Base-by-base conservation (phyloP, 2,797 vertebrate species). In the Dermochelys coriacea region DNA sequence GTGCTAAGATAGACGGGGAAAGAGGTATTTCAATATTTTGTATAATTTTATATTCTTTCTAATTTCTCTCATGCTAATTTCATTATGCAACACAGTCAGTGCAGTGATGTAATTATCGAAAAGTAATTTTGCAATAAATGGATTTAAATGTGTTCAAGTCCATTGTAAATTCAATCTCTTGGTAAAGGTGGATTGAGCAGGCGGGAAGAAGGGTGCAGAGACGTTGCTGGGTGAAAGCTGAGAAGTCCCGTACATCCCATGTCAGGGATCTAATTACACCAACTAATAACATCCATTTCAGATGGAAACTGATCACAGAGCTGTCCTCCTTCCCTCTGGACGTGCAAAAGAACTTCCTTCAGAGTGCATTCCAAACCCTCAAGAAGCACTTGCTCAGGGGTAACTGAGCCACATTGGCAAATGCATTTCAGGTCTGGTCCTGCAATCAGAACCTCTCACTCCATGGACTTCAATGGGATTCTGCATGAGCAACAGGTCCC, bases 121-220 rank as follows among this genome's bases (percentile, higher is more conserved):
- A 98, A 98, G 98, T 98, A 98, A 98, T 98, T 98, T 98, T 98
- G 98, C 97, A 98, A 98, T 98, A 98, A 98, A 98, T 98, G 98
- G 98, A 98, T 98, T 98, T 98, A 98, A 98, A 98, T 98, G 98
- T 98, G 98, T 98, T 98, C 96, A 81, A 97, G 98, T 97, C 97
- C 85, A 92, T 92, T 93, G 96, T 98, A 98, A 98, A 98, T 98
- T 98, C 98, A 98, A 97, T 98, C 98, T 98, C 92, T 84, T 45
- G 87, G 96, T 94, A 96, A 97, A 98, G 97, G 97, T 93, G 97
- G 97, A 77, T 86, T 95, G 97, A 94, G 90, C 92, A 93, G 95
- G 95, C 51, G 51, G 97, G 97, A 85, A 93, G 96, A 82, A 52
- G 87, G 34, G 88, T 92, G 92, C 86, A 51, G 93, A 93, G 88